phyloP scores from a whole-genome alignment of 1,140 invertebrate genomes.

The Drosophila subobscura region DNA sequence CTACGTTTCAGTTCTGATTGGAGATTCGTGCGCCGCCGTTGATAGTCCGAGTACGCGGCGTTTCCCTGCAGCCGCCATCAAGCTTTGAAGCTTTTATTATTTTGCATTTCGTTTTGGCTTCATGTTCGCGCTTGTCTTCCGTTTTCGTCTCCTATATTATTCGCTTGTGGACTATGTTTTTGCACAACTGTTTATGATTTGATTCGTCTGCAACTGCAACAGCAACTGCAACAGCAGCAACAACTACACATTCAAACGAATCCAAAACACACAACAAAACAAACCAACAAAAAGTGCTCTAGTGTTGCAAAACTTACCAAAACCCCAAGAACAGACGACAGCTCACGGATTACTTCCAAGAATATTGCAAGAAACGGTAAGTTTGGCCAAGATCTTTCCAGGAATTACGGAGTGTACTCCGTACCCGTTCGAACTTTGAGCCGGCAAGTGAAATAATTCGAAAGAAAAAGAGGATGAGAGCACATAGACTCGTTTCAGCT shows the following conservation, averaged over 20 bases:
- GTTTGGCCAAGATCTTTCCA: slow-evolving; percentile 24
- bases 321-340: slow-evolving; percentile 31
- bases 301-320: slow-evolving; percentile 62
- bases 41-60: slow-evolving; percentile 55
- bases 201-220: slow-evolving; percentile 30
- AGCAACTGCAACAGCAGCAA: slow-evolving; percentile 16
- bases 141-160: slow-evolving; percentile 27
- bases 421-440: background rate
- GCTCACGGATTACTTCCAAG: slow-evolving; percentile 35
- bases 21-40: slow-evolving; percentile 76
- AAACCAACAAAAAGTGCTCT: slow-evolving; percentile 55
- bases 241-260: slow-evolving; percentile 5
- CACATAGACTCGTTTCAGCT: too few relatives aligned
- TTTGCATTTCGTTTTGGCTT: slow-evolving; percentile 62
- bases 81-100: slow-evolving; percentile 68
- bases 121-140: slow-evolving; percentile 40
- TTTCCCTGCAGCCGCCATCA: slow-evolving; percentile 59
- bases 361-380: slow-evolving; percentile 52
- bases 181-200: slow-evolving; percentile 32
- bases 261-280: slow-evolving; percentile 35
- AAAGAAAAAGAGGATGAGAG: too few relatives aligned
- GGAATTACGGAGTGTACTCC: background rate
- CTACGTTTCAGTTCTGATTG: slow-evolving; percentile 81
- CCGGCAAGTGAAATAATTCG: too few relatives aligned
- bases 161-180: slow-evolving; percentile 1